These are phyloP conservation scores for Lagocephalus sceleratus DNA, from an alignment of 2,797 vertebrate species.

Conservation along the genomic window DNA sequence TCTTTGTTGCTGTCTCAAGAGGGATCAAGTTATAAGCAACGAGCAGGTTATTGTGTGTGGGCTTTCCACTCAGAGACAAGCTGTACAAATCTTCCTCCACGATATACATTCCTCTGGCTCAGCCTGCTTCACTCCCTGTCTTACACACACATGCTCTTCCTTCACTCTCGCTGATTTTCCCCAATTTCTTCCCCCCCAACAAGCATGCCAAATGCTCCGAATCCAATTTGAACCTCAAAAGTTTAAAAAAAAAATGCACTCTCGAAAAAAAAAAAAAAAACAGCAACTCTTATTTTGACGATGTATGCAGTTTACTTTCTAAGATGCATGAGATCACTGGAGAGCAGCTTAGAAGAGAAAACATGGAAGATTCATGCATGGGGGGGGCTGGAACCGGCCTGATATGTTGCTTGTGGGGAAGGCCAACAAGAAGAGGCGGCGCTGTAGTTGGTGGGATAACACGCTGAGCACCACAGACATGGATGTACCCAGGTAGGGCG, in stretches of 20 bases:
- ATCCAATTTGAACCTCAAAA: conserved; percentile 54
- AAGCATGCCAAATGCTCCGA: conserved; percentile 15
- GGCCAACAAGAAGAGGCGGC: conserved; percentile 74
- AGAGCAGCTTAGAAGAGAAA: conserved; percentile 64
- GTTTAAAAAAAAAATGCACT: conserved; percentile 31
- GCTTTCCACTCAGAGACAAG: conserved; percentile 42
- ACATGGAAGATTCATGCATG: conserved; percentile 58
- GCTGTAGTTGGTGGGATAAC: conserved; percentile 61
- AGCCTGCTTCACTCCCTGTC: not conserved
- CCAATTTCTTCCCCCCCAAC: conserved; percentile 19
- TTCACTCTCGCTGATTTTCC: conserved; percentile 13
- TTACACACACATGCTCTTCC: conserved; percentile 1
- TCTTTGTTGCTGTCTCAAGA: conserved; percentile 25
- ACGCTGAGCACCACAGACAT: no score
- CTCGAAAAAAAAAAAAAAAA: conserved; percentile 47
- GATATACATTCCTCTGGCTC: conserved; percentile 2
- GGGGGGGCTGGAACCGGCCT: conserved; percentile 72
- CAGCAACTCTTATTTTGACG: conserved; percentile 43
- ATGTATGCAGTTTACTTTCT: conserved; percentile 62
- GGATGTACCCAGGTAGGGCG: not conserved
- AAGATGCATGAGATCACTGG: conserved; percentile 74
- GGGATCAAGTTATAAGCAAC: conserved; percentile 33
- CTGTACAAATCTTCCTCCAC: conserved; percentile 26
- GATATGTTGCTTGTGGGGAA: conserved; percentile 66
- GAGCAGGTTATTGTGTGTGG: conserved; percentile 18